These are phyloP conservation scores for Chlorops oryzae DNA, from an alignment of 1,140 invertebrate species.

Conservation along the genomic window DNA sequence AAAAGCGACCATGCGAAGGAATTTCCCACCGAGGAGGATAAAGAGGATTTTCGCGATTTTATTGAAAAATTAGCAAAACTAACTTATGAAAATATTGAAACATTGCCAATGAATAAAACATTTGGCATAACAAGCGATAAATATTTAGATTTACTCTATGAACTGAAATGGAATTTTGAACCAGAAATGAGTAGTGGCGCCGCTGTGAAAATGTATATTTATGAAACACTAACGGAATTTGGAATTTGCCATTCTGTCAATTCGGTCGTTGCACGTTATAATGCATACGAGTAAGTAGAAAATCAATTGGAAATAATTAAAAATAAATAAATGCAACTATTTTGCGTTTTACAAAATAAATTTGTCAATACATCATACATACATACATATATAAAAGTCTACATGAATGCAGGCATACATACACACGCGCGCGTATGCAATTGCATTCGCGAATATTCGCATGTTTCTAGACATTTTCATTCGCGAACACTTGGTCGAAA, in stretches of 20 bases:
- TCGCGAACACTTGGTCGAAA: too few relatives aligned
- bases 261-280: constrained; percentile 58
- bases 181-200: constrained; percentile 54
- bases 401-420: too few relatives aligned
- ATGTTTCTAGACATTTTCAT: too few relatives aligned
- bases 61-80: constrained; percentile 53
- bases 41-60: constrained; percentile 51
- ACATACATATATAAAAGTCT: too few relatives aligned
- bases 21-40: constrained; percentile 48
- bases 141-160: constrained; percentile 54
- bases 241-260: constrained; percentile 62
- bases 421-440: too few relatives aligned
- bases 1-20: constrained; percentile 25
- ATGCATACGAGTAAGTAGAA: constrained; percentile 53
- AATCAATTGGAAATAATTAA: too few relatives aligned
- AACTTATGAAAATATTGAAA: constrained; percentile 54
- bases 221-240: constrained; percentile 58
- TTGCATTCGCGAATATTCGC: too few relatives aligned
- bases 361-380: too few relatives aligned
- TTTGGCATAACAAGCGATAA: constrained; percentile 49
- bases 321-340: too few relatives aligned
- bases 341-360: too few relatives aligned
- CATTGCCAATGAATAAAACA: constrained; percentile 49
- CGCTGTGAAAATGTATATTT: constrained; percentile 49
- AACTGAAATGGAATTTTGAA: constrained; percentile 52